phyloP scores from a whole-genome alignment of 2,888 invertebrate species.

The Omphaloscelis lunosa region DNA sequence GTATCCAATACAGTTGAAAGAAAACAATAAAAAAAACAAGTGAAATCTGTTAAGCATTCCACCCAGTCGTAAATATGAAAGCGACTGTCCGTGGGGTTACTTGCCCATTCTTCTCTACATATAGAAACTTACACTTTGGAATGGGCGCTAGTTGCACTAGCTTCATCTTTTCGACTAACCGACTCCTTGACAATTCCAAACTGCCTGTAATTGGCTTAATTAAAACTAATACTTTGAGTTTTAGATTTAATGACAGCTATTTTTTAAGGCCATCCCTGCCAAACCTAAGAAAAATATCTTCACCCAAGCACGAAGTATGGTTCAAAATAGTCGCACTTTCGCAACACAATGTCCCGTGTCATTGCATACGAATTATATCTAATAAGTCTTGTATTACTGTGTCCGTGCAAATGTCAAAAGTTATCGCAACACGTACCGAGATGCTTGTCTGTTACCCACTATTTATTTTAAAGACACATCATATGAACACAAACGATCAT shows the following conservation, averaged over 20 bases:
- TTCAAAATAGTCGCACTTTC: constrained; percentile 61
- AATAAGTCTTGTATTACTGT: constrained; percentile 60
- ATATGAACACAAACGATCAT: constrained; percentile 57
- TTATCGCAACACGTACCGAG: constrained; percentile 73
- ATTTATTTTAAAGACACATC: constrained; percentile 59
- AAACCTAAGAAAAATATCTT: background rate
- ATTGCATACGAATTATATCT: constrained; percentile 72
- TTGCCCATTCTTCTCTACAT: background rate
- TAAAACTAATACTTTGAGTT: background rate
- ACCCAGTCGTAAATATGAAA: background rate
- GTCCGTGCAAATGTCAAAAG: constrained; percentile 69
- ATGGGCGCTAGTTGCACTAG: background rate
- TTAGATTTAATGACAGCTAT: background rate
- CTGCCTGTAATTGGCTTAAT: no score
- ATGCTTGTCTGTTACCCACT: constrained; percentile 74
- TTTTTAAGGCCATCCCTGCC: background rate
- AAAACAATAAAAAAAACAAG: background rate
- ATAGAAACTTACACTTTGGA: background rate
- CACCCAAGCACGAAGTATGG: constrained; percentile 42
- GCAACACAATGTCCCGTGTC: constrained; percentile 39
- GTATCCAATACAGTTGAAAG: background rate
- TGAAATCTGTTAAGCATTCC: background rate
- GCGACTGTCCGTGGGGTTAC: background rate
- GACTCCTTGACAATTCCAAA: background rate
- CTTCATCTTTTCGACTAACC: background rate